These are phyloP conservation scores for Pelecanus crispus DNA, from an alignment of 2,113 vertebrate genomes.

Conservation along the genomic window DNA sequence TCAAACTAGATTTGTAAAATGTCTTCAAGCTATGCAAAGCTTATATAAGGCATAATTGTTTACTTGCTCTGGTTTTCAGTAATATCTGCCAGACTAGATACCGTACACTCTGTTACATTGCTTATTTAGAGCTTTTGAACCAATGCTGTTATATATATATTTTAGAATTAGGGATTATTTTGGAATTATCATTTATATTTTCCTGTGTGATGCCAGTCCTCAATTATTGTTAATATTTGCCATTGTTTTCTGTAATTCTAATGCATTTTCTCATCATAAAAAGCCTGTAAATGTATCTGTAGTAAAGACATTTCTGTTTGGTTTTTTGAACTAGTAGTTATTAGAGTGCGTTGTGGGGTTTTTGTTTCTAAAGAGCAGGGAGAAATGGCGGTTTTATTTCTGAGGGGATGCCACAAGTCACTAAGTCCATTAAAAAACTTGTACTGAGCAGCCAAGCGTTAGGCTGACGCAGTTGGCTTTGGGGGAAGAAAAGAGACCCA, in stretches of 20 bases:
- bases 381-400: background rate
- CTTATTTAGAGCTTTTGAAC: background rate
- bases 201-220: background rate
- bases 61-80: background rate
- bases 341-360: fast-evolving
- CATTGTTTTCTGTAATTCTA: background rate
- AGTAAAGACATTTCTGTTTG: background rate
- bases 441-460: background rate
- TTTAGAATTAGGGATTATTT: background rate
- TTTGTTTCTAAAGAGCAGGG: background rate
- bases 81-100: background rate
- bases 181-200: background rate
- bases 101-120: background rate
- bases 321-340: background rate
- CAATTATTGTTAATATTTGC: background rate
- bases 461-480: background rate
- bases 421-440: background rate
- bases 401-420: background rate
- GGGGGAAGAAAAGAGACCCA: background rate
- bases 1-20: background rate
- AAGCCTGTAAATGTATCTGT: background rate
- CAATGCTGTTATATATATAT: background rate
- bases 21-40: background rate
- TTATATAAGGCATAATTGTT: background rate
- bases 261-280: background rate